phyloP scores from a whole-genome alignment of 2,113 vertebrate species.

The Puffinus mauretanicus region DNA sequence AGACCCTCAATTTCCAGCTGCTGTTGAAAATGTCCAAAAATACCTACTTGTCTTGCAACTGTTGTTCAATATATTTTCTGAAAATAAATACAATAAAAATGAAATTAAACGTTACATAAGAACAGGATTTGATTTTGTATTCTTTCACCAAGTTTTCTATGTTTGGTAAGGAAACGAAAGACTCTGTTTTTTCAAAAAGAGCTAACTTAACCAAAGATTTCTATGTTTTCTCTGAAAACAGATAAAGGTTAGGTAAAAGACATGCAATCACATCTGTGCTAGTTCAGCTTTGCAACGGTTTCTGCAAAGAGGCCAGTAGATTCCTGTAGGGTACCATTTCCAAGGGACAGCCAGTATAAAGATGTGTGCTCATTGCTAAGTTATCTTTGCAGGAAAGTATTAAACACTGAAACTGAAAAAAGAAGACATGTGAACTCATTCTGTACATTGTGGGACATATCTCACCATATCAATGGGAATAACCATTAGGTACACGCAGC shows the following conservation, averaged over 20 bases:
- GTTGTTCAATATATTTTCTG: background rate
- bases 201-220: background rate
- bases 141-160: background rate
- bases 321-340: background rate
- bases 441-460: background rate
- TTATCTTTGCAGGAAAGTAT: background rate
- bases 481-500: background rate
- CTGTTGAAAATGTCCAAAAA: background rate
- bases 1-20: background rate
- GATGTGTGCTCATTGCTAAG: background rate
- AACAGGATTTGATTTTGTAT: background rate
- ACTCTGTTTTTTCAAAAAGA: background rate
- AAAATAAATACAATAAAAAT: background rate
- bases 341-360: background rate
- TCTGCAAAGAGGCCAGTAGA: background rate
- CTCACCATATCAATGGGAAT: background rate
- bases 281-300: background rate
- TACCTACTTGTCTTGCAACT: background rate
- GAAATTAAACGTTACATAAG: background rate
- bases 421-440: background rate
- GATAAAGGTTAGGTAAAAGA: background rate
- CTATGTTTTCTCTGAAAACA: background rate
- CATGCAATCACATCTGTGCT: accelerated
- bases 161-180: background rate
- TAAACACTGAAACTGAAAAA: background rate